Base-by-base conservation (phyloP, 2,888 invertebrate species). In the Agonopterix subpropinquella region DNA sequence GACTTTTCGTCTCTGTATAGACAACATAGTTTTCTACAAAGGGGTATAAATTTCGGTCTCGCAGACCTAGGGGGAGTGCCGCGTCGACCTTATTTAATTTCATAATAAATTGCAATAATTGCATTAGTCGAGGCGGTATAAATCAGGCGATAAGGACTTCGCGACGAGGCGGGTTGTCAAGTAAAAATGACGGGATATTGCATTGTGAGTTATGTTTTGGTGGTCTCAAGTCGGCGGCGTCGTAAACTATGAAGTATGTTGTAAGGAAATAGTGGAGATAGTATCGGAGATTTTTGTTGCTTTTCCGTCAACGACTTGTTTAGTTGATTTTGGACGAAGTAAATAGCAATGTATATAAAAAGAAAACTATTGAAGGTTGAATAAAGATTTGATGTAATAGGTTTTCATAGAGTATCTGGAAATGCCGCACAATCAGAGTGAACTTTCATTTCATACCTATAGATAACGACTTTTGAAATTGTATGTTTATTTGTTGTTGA, bases 21-120 rank as follows among this genome's bases (percentile, higher is more conserved):
- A 55, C 57, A 57, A 61, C 65, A 73, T 77, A 79, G 76, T 79
- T 77, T 69, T 62, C 68, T 70, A 60, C 73, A 71, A 79, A 76
- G 71, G 78, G 77, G 81, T 84, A 82, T 84, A 83, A 80, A 83
- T 85, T 80, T 76, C 61, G 57, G 28, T 28, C 28, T 28, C 53
- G 53, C 58, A 63, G 49, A 58, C 53, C 52, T 54, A 43, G 59
- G 47, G 72, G 76, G 75, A 72, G 74, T 67, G 28, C 28, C 70
- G 76, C 71, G 76, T 74, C 78, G 75, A 73, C 77, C 75, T 82
- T 82, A 85, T 85, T 83, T 86, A 86, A 87, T 84, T 85, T 87
- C 76, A 79, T 80, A 80, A 83, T 87, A 86, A 87, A 87, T 87
- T 84, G 84, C 79, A 80, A 83, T 87, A 83, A 86, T 86, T 87